Evolutionary conservation across 1,140 invertebrate species (phyloP).

Genomic region (Cotesia chilonis): DNA sequence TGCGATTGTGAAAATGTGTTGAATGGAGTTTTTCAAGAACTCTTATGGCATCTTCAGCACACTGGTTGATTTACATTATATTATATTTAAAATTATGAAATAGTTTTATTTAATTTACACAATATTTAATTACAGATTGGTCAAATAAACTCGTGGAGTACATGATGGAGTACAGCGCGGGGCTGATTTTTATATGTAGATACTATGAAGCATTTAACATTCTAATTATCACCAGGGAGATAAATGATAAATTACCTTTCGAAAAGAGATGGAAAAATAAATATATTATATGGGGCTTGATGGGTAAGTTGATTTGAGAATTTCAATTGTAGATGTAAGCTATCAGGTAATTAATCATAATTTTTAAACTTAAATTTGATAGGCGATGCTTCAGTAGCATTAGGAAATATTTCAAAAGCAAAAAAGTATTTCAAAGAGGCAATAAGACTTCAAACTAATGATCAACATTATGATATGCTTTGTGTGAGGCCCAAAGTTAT

Average conservation of each 20-base stretch:
- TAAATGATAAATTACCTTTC: background rate
- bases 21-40: conserved; percentile 34
- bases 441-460: conserved; percentile 24
- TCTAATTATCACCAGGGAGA: conserved; percentile 25
- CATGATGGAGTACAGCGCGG: conserved; percentile 44
- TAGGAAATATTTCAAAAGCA: conserved; percentile 45
- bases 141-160: conserved; percentile 39
- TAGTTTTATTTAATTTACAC: too few relatives aligned
- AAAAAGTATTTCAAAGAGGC: conserved; percentile 41
- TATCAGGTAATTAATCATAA: background rate
- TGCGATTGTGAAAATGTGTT: conserved; percentile 43
- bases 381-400: conserved; percentile 45
- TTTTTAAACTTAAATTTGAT: background rate
- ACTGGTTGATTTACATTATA: conserved; percentile 36
- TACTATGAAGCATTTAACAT: conserved; percentile 40
- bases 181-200: conserved; percentile 42
- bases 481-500: conserved; percentile 1
- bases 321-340: background rate
- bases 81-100: conserved; percentile 4
- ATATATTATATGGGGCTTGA: conserved; percentile 38
- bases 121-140: conserved; percentile 14
- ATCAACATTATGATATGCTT: background rate
- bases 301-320: conserved; percentile 27
- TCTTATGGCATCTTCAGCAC: conserved; percentile 37
- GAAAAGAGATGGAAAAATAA: conserved; percentile 15